Evolutionary conservation across 2,888 invertebrate species (phyloP), one percentile per base, ranked within the genome.

Genomic region (Branchellion lobata): DNA sequence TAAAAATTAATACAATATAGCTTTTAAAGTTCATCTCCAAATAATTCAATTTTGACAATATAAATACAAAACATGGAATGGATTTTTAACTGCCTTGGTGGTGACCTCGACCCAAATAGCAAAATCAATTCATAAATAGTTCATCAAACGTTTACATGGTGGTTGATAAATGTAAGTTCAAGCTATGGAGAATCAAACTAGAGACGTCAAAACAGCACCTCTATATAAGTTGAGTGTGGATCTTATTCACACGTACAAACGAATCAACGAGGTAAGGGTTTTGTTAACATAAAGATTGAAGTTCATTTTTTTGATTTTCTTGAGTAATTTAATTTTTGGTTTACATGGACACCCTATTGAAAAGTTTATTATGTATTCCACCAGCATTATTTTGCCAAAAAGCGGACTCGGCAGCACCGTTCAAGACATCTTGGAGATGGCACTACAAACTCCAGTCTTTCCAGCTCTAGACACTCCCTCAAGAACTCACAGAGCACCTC

Each of bases 221-320:
- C 91, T 99, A 85, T 91, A 96, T 85, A 99, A 98, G 81, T 92
- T 99, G 86, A 96, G 96, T 89, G 96, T 97, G 87, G 98, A 99
- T 91, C 93, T 99, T 90, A 99, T 99, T 91, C 99, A 98, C 91
- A 99, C 99, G 86, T 99, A 99, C 91, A 99, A 99, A 91, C 95
- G 96, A 91, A 99, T 99, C 89, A 99, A 99, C 90, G 98, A 99
- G 94, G 98, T 98, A 24, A 57, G 21, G 5, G 3, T 47, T 18
- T n/a, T n/a, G n/a, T n/a, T n/a, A n/a, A n/a, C n/a, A n/a, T n/a
- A n/a, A n/a, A n/a, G n/a, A n/a, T n/a, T n/a, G n/a, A n/a, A n/a
- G n/a, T n/a, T n/a, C n/a, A n/a, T n/a, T n/a, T n/a, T n/a, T n/a
- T n/a, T n/a, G n/a, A n/a, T n/a, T n/a, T n/a, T n/a, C n/a, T n/a